Conservation (phyloP, 2,888 invertebrate species). For the Dasysyrphus tricinctus region DNA sequence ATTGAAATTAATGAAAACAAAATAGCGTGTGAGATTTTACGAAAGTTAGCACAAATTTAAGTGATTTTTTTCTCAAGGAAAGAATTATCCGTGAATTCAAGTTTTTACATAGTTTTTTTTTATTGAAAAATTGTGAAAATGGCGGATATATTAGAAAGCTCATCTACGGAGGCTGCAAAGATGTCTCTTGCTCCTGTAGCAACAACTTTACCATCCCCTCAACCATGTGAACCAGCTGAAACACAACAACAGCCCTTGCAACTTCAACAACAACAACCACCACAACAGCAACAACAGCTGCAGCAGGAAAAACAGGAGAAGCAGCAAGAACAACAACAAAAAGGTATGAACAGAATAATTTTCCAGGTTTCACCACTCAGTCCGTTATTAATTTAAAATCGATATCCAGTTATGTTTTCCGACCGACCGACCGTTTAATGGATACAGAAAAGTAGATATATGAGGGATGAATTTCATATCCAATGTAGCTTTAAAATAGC, state of each 20-base stretch:
- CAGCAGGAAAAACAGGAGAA: slow-evolving; percentile 46
- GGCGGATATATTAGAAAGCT: slow-evolving; percentile 74
- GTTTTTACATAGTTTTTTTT: slow-evolving; percentile 39
- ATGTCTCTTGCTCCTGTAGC: slow-evolving; percentile 57
- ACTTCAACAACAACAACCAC: slow-evolving; percentile 35
- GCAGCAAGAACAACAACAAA: slow-evolving; percentile 63
- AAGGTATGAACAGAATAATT: slow-evolving; percentile 48
- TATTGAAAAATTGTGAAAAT: slow-evolving; percentile 52
- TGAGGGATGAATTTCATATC: slow-evolving; percentile 51
- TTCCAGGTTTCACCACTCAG: slow-evolving; percentile 26
- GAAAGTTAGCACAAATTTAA: neutral
- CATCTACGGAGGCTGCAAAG: slow-evolving; percentile 63
- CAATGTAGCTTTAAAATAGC: slow-evolving; percentile 57
- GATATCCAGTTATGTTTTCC: slow-evolving; percentile 41
- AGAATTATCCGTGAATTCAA: slow-evolving; percentile 31
- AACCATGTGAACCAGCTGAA: slow-evolving; percentile 51
- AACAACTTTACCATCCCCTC: slow-evolving; percentile 63
- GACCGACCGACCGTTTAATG: slow-evolving; percentile 39
- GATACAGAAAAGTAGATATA: slow-evolving; percentile 44
- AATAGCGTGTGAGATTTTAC: neutral
- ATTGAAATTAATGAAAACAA: neutral
- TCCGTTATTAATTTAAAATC: slow-evolving; percentile 53
- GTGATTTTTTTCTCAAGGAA: slow-evolving; percentile 31
- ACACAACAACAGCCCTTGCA: slow-evolving; percentile 44
- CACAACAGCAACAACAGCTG: slow-evolving; percentile 29